Evolutionary conservation across 2,888 invertebrate species (phyloP).

Genomic region (Sarcophaga rosellei): DNA sequence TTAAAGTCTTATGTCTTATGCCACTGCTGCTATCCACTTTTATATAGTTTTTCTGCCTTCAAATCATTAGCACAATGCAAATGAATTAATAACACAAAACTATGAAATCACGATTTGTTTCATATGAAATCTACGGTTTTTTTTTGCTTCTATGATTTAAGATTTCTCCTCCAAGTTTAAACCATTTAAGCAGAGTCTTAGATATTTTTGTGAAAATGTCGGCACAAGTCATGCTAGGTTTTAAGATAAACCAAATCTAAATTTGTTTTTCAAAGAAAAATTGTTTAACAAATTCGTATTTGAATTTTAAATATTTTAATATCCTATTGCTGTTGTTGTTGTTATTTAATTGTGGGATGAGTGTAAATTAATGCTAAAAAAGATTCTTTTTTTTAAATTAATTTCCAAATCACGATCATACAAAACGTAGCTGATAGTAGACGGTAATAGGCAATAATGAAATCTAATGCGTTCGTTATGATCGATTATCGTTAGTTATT

Average conservation of each 20-base stretch:
- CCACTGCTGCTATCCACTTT: not conserved
- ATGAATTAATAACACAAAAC: constrained; percentile 71
- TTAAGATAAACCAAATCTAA: too few species aligned
- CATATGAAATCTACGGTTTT: constrained; percentile 3
- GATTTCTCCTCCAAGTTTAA: constrained; percentile 34
- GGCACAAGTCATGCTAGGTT: too few species aligned
- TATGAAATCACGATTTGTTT: constrained; percentile 65
- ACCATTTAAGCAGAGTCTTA: too few species aligned
- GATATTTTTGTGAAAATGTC: too few species aligned
- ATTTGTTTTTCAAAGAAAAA: too few species aligned
- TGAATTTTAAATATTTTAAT: too few species aligned
- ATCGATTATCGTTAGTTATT: not conserved
- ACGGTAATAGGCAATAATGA: not conserved
- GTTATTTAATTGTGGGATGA: not conserved
- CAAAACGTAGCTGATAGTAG: not conserved
- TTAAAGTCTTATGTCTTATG: constrained; percentile 13
- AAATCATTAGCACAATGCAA: constrained; percentile 67
- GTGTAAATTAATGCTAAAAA: constrained; percentile 36
- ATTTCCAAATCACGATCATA: constrained; percentile 26
- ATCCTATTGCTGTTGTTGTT: not conserved
- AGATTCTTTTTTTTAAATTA: not conserved
- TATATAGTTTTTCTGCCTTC: constrained; percentile 43
- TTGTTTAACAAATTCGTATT: too few species aligned
- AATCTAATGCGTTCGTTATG: not conserved
- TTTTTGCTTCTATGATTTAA: not conserved